These are phyloP conservation scores for Artibeus jamaicensis DNA, from an alignment of 2,797 vertebrate genomes.

Conservation along the genomic window DNA sequence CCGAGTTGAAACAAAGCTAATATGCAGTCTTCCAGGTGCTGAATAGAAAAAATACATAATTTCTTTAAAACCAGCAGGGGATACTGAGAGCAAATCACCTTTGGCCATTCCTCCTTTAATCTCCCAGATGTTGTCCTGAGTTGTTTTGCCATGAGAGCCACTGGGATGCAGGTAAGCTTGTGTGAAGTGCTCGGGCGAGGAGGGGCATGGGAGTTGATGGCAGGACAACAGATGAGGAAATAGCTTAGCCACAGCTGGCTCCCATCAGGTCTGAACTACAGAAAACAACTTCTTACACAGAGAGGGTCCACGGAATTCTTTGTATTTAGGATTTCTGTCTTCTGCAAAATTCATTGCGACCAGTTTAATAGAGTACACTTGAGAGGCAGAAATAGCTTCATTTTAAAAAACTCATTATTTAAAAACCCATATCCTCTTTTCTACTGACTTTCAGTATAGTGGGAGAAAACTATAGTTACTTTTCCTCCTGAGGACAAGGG, in stretches of 20 bases:
- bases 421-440: not conserved
- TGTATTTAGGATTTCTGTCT: not conserved
- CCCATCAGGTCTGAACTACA: not conserved
- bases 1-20: conserved; percentile 14
- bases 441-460: not conserved
- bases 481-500: not conserved
- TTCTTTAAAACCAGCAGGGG: not conserved
- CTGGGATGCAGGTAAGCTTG: not conserved
- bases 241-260: not conserved
- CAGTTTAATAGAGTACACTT: not conserved
- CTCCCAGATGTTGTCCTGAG: not conserved
- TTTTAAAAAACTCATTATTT: not conserved
- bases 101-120: not conserved
- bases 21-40: not conserved
- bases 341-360: not conserved
- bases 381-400: not conserved
- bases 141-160: not conserved
- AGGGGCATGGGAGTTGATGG: not conserved
- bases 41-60: not conserved
- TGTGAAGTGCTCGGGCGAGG: not conserved
- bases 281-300: not conserved
- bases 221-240: not conserved
- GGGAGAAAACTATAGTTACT: not conserved
- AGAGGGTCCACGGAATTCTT: not conserved
- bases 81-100: not conserved